Evolutionary conservation across 1,140 invertebrate species (phyloP).

Genomic region (Diabrotica virgifera): DNA sequence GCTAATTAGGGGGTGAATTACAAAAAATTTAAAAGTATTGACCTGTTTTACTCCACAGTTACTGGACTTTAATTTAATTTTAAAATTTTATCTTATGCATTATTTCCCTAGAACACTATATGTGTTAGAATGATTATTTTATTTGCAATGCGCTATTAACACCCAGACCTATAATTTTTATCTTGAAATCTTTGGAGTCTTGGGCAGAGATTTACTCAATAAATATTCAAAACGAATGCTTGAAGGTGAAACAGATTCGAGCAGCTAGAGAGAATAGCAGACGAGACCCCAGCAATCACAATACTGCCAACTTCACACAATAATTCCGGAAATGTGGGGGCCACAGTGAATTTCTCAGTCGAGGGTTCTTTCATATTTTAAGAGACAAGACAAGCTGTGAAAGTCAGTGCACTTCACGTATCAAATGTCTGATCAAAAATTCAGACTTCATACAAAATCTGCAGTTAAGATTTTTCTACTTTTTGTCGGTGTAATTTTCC

Average conservation of each 20-base stretch:
- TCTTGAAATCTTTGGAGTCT: too few species aligned
- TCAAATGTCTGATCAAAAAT: constrained; percentile 16
- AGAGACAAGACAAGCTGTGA: neutral
- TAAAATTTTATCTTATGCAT: too few species aligned
- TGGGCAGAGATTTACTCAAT: neutral
- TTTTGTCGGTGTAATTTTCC: neutral
- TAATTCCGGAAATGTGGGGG: constrained; percentile 24
- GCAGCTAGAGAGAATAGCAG: neutral
- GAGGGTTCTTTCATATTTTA: constrained; percentile 11
- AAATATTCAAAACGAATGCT: neutral
- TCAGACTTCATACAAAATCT: constrained; percentile 5
- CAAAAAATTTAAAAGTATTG: too few species aligned
- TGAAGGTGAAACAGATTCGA: constrained; percentile 2
- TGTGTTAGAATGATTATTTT: too few species aligned
- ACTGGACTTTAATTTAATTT: too few species aligned
- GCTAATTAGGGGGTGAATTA: too few species aligned
- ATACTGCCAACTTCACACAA: constrained; percentile 16
- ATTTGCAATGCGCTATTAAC: too few species aligned
- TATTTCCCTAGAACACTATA: too few species aligned
- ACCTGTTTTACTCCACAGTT: too few species aligned
- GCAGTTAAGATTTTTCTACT: neutral
- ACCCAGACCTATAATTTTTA: too few species aligned
- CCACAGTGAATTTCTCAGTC: neutral
- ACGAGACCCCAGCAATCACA: constrained; percentile 13
- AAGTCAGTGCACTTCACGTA: constrained; percentile 5